A percentile compares a stretch with the other conserved stretches of the same genome.
phyloP scores from a whole-genome alignment of 2,113 vertebrate genomes.

The Paedocypris sp. region DNA sequence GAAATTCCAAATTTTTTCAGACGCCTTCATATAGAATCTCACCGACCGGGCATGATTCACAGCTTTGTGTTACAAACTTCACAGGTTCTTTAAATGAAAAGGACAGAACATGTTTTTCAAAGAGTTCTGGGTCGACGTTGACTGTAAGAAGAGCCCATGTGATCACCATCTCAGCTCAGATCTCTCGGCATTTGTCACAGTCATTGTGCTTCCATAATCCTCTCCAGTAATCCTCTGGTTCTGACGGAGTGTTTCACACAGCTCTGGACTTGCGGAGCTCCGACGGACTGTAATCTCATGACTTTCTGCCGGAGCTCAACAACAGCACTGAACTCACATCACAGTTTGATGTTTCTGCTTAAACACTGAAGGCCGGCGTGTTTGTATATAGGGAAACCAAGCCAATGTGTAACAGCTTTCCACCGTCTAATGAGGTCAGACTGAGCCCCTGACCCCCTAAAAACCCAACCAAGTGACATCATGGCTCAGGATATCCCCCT shows the following conservation, averaged over 20 bases:
- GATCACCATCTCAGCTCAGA: not conserved
- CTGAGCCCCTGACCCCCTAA: not conserved
- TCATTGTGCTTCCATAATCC: slow-evolving; percentile 12
- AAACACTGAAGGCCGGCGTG: not conserved
- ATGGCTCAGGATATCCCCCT: slow-evolving; percentile 4
- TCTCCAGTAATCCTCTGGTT: slow-evolving; percentile 2
- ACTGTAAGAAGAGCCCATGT: not conserved
- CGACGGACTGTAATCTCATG: not conserved
- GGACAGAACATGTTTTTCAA: not conserved
- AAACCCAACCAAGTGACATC: slow-evolving; percentile 15
- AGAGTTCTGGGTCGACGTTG: not conserved
- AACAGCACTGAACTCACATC: not conserved
- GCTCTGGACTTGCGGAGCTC: not conserved
- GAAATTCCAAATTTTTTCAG: no score
- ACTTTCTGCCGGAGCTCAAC: not conserved
- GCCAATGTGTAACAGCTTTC: not conserved
- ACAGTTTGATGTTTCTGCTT: not conserved
- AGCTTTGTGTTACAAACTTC: no score
- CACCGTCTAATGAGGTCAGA: slow-evolving; percentile 4
- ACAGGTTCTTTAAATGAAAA: no score
- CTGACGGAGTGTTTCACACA: slow-evolving; percentile 5
- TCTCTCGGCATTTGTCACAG: not conserved
- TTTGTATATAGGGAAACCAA: not conserved
- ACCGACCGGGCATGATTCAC: no score
- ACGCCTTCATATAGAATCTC: no score